These are phyloP conservation scores for Meleagris gallopavo DNA, from an alignment of 2,113 vertebrate species.

Conservation along the genomic window DNA sequence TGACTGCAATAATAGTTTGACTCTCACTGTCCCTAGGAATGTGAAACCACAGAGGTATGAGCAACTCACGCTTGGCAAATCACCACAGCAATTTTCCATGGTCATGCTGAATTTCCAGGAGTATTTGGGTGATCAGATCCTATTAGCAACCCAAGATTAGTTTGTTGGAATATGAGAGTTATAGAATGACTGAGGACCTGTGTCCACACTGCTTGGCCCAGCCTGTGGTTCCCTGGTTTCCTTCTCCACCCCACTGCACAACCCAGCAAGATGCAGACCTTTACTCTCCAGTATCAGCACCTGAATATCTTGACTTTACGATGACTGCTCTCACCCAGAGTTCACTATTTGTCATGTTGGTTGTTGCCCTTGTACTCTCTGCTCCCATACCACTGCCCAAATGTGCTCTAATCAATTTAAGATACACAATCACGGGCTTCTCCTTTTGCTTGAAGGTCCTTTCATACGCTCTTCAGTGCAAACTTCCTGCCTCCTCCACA, in stretches of 20 bases:
- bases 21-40: neutral
- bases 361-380: neutral
- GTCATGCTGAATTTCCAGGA: neutral
- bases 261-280: neutral
- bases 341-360: neutral
- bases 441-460: neutral
- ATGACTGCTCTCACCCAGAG: neutral
- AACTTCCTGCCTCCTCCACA: neutral
- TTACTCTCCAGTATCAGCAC: neutral
- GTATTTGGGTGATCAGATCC: neutral
- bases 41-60: neutral
- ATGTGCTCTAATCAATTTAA: neutral
- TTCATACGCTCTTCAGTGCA: neutral
- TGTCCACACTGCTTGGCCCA: neutral
- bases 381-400: neutral
- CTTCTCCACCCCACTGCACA: neutral
- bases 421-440: neutral
- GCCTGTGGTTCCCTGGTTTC: neutral
- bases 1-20: neutral
- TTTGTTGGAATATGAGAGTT: neutral
- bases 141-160: neutral
- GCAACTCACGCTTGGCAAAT: accelerated
- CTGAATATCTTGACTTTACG: neutral
- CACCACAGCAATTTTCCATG: neutral
- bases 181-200: neutral